These are phyloP conservation scores for Agelas oroides DNA, from an alignment of 37 sponge, comb jelly and placozoan genomes.

Conservation along the genomic window DNA sequence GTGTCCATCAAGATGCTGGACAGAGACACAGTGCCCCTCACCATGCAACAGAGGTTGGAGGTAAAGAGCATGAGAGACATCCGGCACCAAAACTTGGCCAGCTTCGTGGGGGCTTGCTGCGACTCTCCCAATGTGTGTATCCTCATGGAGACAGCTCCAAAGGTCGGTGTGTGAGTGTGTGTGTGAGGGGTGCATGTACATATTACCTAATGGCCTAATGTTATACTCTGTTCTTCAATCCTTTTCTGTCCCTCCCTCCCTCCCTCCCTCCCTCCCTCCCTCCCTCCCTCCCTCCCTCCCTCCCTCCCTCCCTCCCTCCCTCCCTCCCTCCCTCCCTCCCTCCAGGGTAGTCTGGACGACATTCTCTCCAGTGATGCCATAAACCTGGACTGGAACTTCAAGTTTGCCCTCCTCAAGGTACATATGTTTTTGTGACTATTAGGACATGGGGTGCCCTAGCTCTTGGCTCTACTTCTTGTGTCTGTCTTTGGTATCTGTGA, in stretches of 20 bases:
- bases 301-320: no score
- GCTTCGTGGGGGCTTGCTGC: conserved; percentile 67
- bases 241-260: not conserved
- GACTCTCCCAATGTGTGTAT: conserved; percentile 64
- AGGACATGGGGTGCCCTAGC: no score
- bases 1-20: conserved; percentile 62
- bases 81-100: conserved; percentile 66
- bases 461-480: not conserved
- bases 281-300: not conserved
- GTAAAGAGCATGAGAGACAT: conserved; percentile 58
- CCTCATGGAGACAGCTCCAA: conserved; percentile 63
- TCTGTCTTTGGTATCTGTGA: no score
- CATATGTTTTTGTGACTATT: not conserved
- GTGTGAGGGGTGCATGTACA: no score
- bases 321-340: no score
- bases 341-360: conserved; percentile 63
- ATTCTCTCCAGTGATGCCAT: conserved; percentile 37
- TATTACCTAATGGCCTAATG: no score
- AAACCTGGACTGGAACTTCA: conserved; percentile 75
- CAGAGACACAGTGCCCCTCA: conserved; percentile 41
- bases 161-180: conserved; percentile 7
- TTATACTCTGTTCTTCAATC: not conserved
- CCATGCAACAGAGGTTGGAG: conserved; percentile 42
- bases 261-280: conserved; percentile 20
- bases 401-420: conserved; percentile 62